A percentile compares a stretch with the other conserved stretches of the same genome.
These are phyloP conservation scores for Brachynemurus nebulosus DNA, from an alignment of 2,888 invertebrate genomes.

Conservation along the genomic window DNA sequence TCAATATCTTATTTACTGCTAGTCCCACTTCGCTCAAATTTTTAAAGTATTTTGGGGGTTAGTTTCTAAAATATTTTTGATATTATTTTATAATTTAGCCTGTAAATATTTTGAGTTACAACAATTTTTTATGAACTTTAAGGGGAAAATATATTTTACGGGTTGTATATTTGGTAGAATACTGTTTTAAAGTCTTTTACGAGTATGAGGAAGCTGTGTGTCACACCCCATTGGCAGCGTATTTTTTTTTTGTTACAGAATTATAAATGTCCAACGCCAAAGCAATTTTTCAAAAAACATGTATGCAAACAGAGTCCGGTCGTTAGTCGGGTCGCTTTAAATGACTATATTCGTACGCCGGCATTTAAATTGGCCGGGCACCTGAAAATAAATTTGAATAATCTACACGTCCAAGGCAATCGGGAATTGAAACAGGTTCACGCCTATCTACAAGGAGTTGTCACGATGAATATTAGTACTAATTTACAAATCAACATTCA, in stretches of 20 bases:
- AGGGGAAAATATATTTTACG: no score
- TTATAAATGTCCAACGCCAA: not conserved
- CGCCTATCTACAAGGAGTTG: slow-evolving; percentile 22
- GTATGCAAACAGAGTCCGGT: not conserved
- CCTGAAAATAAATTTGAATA: not conserved
- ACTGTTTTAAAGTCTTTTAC: no score
- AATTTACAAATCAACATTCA: slow-evolving; percentile 23
- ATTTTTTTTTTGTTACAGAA: not conserved
- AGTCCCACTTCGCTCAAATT: no score
- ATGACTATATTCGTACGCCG: not conserved
- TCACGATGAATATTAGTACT: slow-evolving; percentile 23
- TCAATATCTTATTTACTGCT: no score
- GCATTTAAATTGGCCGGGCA: not conserved
- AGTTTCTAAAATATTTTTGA: no score
- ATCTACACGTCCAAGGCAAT: not conserved
- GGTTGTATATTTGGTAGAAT: no score
- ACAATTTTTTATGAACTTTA: no score
- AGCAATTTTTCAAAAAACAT: slow-evolving; percentile 1
- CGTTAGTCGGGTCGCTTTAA: not conserved
- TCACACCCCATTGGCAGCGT: no score
- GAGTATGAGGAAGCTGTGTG: no score
- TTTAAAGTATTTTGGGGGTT: no score
- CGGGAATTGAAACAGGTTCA: not conserved
- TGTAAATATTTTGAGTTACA: no score
- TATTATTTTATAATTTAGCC: no score